Evolutionary conservation across 2,888 invertebrate species (phyloP), one percentile per base, ranked within the genome.

Genomic region (Bombyx huttoni): DNA sequence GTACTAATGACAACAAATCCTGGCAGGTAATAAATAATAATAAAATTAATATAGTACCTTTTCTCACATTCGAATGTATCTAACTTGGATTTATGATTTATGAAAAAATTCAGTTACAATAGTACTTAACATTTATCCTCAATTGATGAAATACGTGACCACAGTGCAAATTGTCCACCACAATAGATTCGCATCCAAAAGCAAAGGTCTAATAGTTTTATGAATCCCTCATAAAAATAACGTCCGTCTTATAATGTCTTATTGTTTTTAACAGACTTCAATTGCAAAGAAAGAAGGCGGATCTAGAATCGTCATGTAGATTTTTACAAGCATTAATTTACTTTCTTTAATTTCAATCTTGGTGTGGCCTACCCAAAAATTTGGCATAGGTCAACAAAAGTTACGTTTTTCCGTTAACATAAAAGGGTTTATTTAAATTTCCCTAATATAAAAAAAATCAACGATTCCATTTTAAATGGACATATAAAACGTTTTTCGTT

Each of bases 1-100:
- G 81, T 53, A 89, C 89, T 7, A 78, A 77, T 54, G 84, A 89
- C 49, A 86, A 87, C 12, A 83, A 81, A 51, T 89, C 82, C 61
- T 85, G 89, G 70, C 90, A 90, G 78, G 82, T 87, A 61, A 58
- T 51, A 2, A 13, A 13, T 5, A 10, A 40, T 40, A 40, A 0
- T 40, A 10, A 35, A 35, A 35, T 7, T 7, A 35, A 9, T 35
- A 8, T 8, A 35, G 35, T 35, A 35, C 35, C 35, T 35, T 8
- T 35, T 8, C 35, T 40, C 40, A 10, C 12, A 40, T 40, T 40
- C 12, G 3, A 40, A 12, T 10, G 7, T 40, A 8, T 6, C 40
- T 40, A 5, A 40, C 24, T 24, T 24, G 24, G 24, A 2, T 24
- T 24, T 2, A 24, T 40, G 40, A 10, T 12, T 40, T 40, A 40